These are phyloP conservation scores for Epizoanthus scotinus DNA, from an alignment of 92 coral and sea anemone genomes.

Conservation along the genomic window DNA sequence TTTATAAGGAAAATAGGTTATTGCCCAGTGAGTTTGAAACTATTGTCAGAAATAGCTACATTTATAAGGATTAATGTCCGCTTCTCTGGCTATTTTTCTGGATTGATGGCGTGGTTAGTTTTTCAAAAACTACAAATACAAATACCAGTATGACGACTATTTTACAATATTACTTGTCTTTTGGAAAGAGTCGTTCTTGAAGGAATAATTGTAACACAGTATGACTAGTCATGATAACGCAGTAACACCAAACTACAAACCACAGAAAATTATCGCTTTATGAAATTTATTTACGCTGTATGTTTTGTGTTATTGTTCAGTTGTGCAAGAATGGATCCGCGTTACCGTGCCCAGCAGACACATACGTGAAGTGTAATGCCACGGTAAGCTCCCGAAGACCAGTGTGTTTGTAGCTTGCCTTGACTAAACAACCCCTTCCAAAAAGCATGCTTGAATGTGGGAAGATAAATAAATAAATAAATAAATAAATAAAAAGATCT, in stretches of 20 bases:
- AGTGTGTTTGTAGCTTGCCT: not conserved
- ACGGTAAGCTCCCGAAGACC: slow-evolving; percentile 62
- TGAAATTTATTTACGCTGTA: not conserved
- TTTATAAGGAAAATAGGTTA: not conserved
- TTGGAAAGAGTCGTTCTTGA: no score
- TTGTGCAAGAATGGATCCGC: slow-evolving; percentile 88
- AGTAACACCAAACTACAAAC: not conserved
- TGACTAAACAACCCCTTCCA: no score
- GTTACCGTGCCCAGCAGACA: slow-evolving; percentile 84
- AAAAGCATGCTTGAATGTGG: no score
- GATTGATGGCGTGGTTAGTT: no score
- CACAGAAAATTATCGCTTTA: not conserved
- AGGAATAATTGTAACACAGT: not conserved
- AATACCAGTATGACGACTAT: no score
- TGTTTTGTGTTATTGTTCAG: slow-evolving; percentile 39
- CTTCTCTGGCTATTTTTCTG: no score
- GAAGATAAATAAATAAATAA: no score
- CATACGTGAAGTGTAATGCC: slow-evolving; percentile 89
- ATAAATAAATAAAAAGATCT: no score
- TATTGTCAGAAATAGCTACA: not conserved
- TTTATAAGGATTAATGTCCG: no score
- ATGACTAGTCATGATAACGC: not conserved
- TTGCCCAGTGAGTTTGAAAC: not conserved
- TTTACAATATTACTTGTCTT: no score
- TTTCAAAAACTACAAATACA: no score